Evolutionary conservation across 1,140 invertebrate genomes (phyloP), one percentile per base, ranked within the genome.

Genomic region (Sweltsa coloradensis): DNA sequence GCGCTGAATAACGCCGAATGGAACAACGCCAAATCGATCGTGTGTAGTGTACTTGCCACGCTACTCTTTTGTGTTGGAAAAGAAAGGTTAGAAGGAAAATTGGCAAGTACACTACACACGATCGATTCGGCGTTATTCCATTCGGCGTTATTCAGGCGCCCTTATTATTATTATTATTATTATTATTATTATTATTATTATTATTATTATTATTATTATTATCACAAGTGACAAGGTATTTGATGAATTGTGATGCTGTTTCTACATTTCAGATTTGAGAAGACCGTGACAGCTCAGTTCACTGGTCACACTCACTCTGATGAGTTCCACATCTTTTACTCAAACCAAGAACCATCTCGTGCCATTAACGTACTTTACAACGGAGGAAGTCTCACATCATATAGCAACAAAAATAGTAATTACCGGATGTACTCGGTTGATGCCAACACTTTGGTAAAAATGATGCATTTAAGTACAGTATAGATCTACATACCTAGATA

Each of bases 271-370:
- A 79, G 80, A 63, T 87, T 79, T 60, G 64, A 72, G 25, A 61
- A 74, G 26, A 86, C 76, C 3, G 83, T 90, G 23, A 64, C 67
- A 1, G 86, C 71, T 3, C 81, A 89, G 60, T 90, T 89, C 60
- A 85, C 84, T 53, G 86, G 86, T 0, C 87, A 90, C 55, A 79
- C 79, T 2, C 87, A 90, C 55, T 73, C 71, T 13, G 85, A 89
- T 55, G 79, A 85, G 56, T 72, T 87, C 43, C 70, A 73, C 34
- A 63, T 89, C 25, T 78, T 76, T 61, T 84, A 82, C 55, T 67
- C 65, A 47, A 53, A 53, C 5, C 54, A 68, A 2, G 63, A 74
- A 22, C 62, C 63, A 13, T 59, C 56, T 0, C 54, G 69, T 48
- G 59, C 83, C 0, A 72, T 78, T 0, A 75, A 70, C 44, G 70